Conservation (phyloP, 1,140 invertebrate genomes). For the Drosophila repletoides region DNA sequence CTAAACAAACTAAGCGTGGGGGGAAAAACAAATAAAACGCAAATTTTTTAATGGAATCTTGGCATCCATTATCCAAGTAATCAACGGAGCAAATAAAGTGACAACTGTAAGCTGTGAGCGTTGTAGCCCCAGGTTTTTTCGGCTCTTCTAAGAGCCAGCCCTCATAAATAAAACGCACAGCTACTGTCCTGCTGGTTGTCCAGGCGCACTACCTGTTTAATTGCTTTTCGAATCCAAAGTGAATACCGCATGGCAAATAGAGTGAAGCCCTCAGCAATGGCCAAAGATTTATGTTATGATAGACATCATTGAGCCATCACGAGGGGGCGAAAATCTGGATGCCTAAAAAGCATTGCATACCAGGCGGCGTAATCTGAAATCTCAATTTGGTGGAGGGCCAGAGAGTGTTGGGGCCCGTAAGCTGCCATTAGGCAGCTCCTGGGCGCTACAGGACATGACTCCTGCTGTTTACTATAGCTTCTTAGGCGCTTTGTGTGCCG, state of each 20-base stretch:
- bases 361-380: slow-evolving; percentile 67
- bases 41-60: slow-evolving; percentile 57
- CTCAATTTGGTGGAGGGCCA: slow-evolving; percentile 29
- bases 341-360: slow-evolving; percentile 62
- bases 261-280: slow-evolving; percentile 13
- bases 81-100: slow-evolving; percentile 63
- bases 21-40: slow-evolving; percentile 45
- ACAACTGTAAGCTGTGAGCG: slow-evolving; percentile 46
- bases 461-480: slow-evolving; percentile 20
- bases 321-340: slow-evolving; percentile 22
- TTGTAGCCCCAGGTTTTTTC: neutral
- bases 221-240: slow-evolving; percentile 71
- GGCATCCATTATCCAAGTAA: slow-evolving; percentile 54
- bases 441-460: slow-evolving; percentile 26
- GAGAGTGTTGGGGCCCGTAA: slow-evolving; percentile 13
- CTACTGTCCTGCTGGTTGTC: neutral
- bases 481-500: neutral
- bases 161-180: slow-evolving; percentile 29
- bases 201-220: slow-evolving; percentile 45
- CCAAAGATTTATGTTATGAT: slow-evolving; percentile 74
- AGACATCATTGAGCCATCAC: slow-evolving; percentile 68
- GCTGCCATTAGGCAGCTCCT: slow-evolving; percentile 30
- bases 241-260: slow-evolving; percentile 35
- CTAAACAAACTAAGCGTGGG: neutral
- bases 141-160: no score